These are phyloP conservation scores for Linnaemya vulpina DNA, from an alignment of 2,888 invertebrate genomes.

Conservation along the genomic window DNA sequence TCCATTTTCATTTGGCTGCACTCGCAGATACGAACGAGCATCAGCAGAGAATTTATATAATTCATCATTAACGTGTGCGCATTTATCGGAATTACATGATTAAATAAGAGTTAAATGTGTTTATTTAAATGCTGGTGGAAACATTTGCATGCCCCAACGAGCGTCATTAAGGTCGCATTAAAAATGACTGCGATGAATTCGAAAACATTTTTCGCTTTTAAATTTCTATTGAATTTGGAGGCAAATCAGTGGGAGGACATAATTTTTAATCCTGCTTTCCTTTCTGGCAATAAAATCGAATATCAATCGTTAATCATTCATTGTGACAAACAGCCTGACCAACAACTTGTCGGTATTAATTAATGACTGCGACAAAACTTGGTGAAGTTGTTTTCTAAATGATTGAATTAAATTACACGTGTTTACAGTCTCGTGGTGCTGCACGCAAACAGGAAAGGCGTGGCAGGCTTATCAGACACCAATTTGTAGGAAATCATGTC, in stretches of 20 bases:
- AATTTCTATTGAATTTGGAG: not conserved
- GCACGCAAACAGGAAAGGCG: no score
- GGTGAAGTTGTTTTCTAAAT: no score
- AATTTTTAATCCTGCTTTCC: conserved; percentile 1
- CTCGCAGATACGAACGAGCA: not conserved
- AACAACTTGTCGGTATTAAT: not conserved
- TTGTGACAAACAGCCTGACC: not conserved
- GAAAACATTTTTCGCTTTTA: not conserved
- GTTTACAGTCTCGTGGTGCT: no score
- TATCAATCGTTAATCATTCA: not conserved
- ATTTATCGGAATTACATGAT: conserved; percentile 16
- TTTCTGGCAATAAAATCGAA: not conserved
- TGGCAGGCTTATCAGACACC: no score
- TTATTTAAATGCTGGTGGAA: conserved; percentile 28
- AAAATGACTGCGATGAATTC: conserved; percentile 9
- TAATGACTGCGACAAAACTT: not conserved
- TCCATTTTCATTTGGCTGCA: conserved; percentile 5
- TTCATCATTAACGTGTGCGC: conserved; percentile 5
- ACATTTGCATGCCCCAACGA: not conserved
- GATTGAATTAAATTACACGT: no score
- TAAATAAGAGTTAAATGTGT: conserved; percentile 32
- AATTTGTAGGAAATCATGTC: no score
- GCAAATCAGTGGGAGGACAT: not conserved
- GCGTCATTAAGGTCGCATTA: conserved; percentile 17
- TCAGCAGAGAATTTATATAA: conserved; percentile 29